Percentiles rank a stretch among this genome's conserved stretches.
These are phyloP conservation scores for Prochilodus magdalenae DNA, from an alignment of 2,113 vertebrate species.

Conservation along the genomic window DNA sequence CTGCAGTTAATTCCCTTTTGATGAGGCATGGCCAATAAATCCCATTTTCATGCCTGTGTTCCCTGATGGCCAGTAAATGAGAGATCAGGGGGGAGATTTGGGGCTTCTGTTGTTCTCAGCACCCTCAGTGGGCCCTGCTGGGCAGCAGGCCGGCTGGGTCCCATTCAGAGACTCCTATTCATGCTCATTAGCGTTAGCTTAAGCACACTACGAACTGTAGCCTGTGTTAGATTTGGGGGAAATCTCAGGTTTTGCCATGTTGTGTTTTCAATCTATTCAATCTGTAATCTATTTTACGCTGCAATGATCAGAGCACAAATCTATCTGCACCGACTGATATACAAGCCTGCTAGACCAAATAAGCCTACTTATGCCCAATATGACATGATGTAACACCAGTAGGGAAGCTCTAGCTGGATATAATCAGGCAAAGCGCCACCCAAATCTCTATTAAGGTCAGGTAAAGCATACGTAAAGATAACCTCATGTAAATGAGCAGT, in stretches of 20 bases:
- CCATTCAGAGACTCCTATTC: constrained; percentile 54
- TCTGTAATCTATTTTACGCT: not conserved
- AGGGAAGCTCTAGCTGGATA: not conserved
- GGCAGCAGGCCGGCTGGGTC: constrained; percentile 63
- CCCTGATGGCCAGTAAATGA: constrained; percentile 86
- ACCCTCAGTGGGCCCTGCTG: constrained; percentile 74
- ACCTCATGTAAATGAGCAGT: constrained; percentile 80
- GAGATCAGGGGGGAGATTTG: constrained; percentile 89
- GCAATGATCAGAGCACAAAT: not conserved
- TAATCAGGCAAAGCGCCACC: not conserved
- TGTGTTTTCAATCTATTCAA: not conserved
- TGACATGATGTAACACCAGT: not conserved
- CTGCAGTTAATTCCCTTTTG: constrained; percentile 84
- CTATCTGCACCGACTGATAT: not conserved
- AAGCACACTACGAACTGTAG: constrained; percentile 42
- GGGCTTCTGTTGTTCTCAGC: constrained; percentile 74
- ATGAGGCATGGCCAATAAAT: constrained; percentile 91
- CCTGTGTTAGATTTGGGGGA: constrained; percentile 11
- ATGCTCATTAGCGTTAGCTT: constrained; percentile 59
- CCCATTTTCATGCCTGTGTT: constrained; percentile 83
- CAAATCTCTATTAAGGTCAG: not conserved
- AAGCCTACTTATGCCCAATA: not conserved
- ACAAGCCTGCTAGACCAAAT: not conserved
- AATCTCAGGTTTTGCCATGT: not conserved
- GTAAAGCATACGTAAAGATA: constrained; percentile 64